Evolutionary conservation across 2,888 invertebrate genomes (phyloP).

Genomic region (Standfussiana lucernea): DNA sequence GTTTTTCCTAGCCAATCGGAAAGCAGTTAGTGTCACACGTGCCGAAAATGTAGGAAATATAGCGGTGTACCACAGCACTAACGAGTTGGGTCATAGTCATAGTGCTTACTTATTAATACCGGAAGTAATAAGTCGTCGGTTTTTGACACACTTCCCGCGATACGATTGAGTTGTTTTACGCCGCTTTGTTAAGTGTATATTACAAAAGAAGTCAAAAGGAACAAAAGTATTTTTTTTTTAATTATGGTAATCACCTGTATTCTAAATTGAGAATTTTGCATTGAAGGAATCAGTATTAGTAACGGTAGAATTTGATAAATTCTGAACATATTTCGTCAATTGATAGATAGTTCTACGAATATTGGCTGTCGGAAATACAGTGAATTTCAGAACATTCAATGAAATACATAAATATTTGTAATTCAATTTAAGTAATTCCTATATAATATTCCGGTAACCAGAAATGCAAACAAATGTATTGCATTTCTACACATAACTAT

Average conservation of each 20-base stretch:
- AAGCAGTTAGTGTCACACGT: conserved; percentile 40
- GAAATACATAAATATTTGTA: too few species aligned
- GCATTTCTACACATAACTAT: not conserved
- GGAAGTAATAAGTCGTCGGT: not conserved
- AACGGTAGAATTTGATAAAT: too few species aligned
- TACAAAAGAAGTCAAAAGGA: too few species aligned
- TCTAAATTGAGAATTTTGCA: too few species aligned
- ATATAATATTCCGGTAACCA: not conserved
- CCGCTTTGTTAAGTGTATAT: too few species aligned
- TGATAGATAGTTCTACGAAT: not conserved
- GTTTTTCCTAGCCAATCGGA: conserved; percentile 53
- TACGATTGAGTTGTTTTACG: too few species aligned
- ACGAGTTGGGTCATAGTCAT: conserved; percentile 35
- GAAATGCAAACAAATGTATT: not conserved
- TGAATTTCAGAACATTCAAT: not conserved
- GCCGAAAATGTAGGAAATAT: conserved; percentile 50
- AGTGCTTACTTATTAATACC: conserved; percentile 1
- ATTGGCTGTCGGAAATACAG: not conserved
- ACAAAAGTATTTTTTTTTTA: too few species aligned
- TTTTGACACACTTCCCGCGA: too few species aligned
- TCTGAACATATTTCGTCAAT: not conserved
- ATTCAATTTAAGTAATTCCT: not conserved
- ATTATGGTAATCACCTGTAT: too few species aligned
- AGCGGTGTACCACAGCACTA: conserved; percentile 27
- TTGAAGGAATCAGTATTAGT: too few species aligned